Conservation (phyloP, 2,113 vertebrate species). For the Strix aluco region DNA sequence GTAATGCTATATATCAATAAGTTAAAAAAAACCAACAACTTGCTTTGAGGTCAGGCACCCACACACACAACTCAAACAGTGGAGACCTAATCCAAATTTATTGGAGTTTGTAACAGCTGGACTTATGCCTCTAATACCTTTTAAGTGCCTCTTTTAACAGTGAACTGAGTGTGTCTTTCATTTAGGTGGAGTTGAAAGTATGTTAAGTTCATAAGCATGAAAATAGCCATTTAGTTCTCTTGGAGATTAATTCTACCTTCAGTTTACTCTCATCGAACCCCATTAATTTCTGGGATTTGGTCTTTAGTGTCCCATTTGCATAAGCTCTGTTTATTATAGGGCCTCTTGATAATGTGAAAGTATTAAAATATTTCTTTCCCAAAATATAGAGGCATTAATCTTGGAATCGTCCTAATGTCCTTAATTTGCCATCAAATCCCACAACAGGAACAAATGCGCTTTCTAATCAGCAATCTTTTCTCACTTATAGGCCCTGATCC, state of each 20-base stretch:
- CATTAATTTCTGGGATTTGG: slow-evolving; percentile 40
- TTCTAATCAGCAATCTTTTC: slow-evolving; percentile 66
- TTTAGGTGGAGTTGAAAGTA: slow-evolving; percentile 62
- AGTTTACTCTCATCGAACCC: slow-evolving; percentile 19
- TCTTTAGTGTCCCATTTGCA: slow-evolving; percentile 57
- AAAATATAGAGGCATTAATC: slow-evolving; percentile 46
- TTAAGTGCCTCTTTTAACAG: slow-evolving; percentile 73
- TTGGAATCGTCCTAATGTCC: slow-evolving; percentile 42
- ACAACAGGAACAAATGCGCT: slow-evolving; percentile 46
- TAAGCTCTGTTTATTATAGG: slow-evolving; percentile 53
- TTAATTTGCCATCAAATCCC: slow-evolving; percentile 61
- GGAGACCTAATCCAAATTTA: slow-evolving; percentile 75
- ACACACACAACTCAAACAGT: slow-evolving; percentile 66
- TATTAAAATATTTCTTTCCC: slow-evolving; percentile 58
- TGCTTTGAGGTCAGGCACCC: slow-evolving; percentile 71
- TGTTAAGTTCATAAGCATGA: slow-evolving; percentile 67
- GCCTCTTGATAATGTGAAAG: not conserved
- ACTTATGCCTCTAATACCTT: slow-evolving; percentile 70
- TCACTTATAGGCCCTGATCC: slow-evolving; percentile 41
- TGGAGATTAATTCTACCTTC: slow-evolving; percentile 58
- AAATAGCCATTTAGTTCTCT: slow-evolving; percentile 66
- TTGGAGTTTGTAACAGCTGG: slow-evolving; percentile 71
- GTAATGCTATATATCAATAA: slow-evolving; percentile 73
- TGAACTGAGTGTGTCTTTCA: slow-evolving; percentile 59
- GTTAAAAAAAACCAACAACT: slow-evolving; percentile 60